These are phyloP conservation scores for Malurus cyaneus DNA, from an alignment of 2,113 vertebrate species.

Conservation along the genomic window DNA sequence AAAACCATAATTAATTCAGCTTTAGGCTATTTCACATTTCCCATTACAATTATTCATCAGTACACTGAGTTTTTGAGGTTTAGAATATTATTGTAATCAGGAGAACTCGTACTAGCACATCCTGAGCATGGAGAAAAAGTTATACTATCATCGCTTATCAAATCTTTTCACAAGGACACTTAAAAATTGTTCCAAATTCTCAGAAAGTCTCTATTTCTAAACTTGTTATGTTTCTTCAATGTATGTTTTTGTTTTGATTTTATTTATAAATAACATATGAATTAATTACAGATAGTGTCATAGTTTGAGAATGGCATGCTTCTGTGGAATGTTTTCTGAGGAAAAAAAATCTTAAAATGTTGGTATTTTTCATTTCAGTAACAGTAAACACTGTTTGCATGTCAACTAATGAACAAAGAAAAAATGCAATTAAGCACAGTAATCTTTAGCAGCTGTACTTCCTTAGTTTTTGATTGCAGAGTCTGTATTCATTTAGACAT, in stretches of 20 bases:
- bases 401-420: neutral
- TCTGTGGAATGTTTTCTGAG: neutral
- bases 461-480: neutral
- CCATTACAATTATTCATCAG: neutral
- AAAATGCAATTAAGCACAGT: neutral
- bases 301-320: neutral
- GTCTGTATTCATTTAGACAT: neutral
- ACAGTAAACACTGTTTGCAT: neutral
- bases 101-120: neutral
- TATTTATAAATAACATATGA: neutral
- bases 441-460: neutral
- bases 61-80: neutral
- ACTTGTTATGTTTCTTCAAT: neutral
- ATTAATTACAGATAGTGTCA: neutral
- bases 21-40: conserved; percentile 19
- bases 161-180: neutral
- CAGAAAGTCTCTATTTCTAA: neutral
- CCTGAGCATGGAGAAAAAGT: neutral
- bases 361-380: neutral
- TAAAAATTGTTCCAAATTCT: neutral
- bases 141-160: neutral
- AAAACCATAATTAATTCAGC: neutral
- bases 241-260: neutral
- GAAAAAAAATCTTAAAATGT: neutral
- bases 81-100: neutral